Evolutionary conservation across 37 sponge, comb jelly and placozoan genomes (phyloP), one percentile per base, ranked within the genome.

Genomic region (Ianthella basta): DNA sequence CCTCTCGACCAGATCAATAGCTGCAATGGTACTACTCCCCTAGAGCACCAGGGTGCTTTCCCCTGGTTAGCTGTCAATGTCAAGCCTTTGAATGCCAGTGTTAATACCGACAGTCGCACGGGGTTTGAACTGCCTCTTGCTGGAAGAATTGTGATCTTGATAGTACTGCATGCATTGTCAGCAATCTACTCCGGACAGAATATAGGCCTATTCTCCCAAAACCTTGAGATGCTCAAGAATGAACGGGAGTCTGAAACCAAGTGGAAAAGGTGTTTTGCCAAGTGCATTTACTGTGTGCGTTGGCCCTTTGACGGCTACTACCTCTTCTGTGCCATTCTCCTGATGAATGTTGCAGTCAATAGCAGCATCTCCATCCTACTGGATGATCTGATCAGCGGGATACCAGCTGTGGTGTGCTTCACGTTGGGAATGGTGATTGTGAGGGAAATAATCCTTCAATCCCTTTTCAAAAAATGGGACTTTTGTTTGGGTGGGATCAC

Each of bases 341-440:
- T 98, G 34, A 96, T 96, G 25, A 98, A 98, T 59, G 99, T 98
- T 21, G 86, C 94, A 6, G 99, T 98, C 3, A 98, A 98, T 92
- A 98, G 92, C 70, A 86, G 95, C 0, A 70, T 98, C 59, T 91
- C 99, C 53, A 92, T 96, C 72, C 66, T 98, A 33, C 72, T 98
- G 72, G 91, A 87, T 56, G 82, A 86, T 39, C 69, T 94, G 24
- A 80, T 74, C 30, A 80, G 81, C 40, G 99, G 99, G 0, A 0
- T 84, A 6, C 59, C 89, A 56, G 99, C 99, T 23, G 80, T 98
- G 23, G 59, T 90, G 3, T 86, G 84, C 16, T 88, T 94, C 2
- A 94, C 99, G 2, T 25, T 92, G 0, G 91, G 86, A 27, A 98
- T 98, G 54, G 99, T 98, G 41, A 85, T 97, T 20, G 87, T 94